These are phyloP conservation scores for Rutpela maculata DNA, from an alignment of 2,888 invertebrate species.

Conservation along the genomic window DNA sequence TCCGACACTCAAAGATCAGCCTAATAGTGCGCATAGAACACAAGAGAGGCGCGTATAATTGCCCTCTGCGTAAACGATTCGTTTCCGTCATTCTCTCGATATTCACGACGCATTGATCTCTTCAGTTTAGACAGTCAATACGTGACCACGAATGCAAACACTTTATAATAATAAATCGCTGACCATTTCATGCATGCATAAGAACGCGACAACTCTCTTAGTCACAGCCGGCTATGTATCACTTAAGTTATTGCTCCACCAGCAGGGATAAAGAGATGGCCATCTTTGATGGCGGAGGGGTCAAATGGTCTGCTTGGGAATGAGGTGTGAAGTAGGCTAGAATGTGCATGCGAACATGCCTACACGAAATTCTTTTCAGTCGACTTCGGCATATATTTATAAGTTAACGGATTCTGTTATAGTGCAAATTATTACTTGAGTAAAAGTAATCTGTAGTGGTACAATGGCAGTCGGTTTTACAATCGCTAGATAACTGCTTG, in stretches of 20 bases:
- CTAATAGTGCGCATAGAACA: constrained; percentile 50
- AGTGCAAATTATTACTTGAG: too few species aligned
- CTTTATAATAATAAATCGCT: constrained; percentile 71
- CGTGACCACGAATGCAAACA: constrained; percentile 72
- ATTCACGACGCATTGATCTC: constrained; percentile 68
- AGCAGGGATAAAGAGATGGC: constrained; percentile 36
- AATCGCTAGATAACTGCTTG: too few species aligned
- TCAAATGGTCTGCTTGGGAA: constrained; percentile 26
- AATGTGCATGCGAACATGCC: not conserved
- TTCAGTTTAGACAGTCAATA: constrained; percentile 66
- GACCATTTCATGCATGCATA: constrained; percentile 69
- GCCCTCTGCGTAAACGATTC: constrained; percentile 61
- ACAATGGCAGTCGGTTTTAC: too few species aligned
- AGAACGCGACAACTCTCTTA: constrained; percentile 70
- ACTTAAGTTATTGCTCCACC: constrained; percentile 47
- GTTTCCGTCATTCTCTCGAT: constrained; percentile 69
- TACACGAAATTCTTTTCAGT: constrained; percentile 9
- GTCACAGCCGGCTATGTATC: constrained; percentile 65
- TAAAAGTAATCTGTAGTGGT: too few species aligned
- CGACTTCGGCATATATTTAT: not conserved
- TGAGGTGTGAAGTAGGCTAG: constrained; percentile 17
- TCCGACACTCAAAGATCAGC: constrained; percentile 33
- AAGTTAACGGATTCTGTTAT: too few species aligned
- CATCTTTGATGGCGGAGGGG: constrained; percentile 32
- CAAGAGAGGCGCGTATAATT: constrained; percentile 52